A percentile compares a stretch with the other conserved stretches of the same genome.
phyloP scores from a whole-genome alignment of 53 echinoderm and acorn worm species.

The Holothuria leucospilota region DNA sequence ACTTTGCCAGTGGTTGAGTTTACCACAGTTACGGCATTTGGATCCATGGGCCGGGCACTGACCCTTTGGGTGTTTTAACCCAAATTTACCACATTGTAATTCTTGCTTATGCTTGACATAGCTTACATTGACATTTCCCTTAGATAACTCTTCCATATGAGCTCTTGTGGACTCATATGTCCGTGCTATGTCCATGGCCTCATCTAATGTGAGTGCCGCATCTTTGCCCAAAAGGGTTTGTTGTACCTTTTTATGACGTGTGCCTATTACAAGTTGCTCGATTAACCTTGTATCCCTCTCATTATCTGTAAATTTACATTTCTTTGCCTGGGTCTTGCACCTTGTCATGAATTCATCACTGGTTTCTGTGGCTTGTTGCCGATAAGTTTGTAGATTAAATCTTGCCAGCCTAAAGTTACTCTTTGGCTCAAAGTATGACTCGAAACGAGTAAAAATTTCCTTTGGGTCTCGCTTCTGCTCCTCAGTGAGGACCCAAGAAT shows the following conservation, averaged over 20 bases:
- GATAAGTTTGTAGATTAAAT: constrained; percentile 59
- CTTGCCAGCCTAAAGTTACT: constrained; percentile 63
- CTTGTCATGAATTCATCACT: constrained; percentile 65
- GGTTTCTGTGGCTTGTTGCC: constrained; percentile 61
- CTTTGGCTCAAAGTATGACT: constrained; percentile 33
- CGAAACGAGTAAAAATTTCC: constrained; percentile 50
- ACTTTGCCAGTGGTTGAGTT: constrained; percentile 53
- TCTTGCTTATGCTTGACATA: too few species aligned
- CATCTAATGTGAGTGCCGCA: constrained; percentile 52
- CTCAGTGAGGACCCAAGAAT: constrained; percentile 56
- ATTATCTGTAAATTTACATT: constrained; percentile 54
- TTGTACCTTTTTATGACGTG: constrained; percentile 58
- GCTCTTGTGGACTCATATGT: constrained; percentile 69
- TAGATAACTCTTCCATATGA: constrained; percentile 59
- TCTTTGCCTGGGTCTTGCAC: constrained; percentile 59
- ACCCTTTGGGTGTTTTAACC: constrained; percentile 20
- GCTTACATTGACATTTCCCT: too few species aligned
- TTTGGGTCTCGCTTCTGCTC: constrained; percentile 2
- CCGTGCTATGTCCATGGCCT: constrained; percentile 64
- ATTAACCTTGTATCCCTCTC: constrained; percentile 65
- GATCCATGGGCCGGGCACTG: constrained; percentile 58
- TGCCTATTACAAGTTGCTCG: constrained; percentile 72
- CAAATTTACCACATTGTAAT: constrained; percentile 11
- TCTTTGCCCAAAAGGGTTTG: constrained; percentile 64
- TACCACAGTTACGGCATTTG: constrained; percentile 62